These are phyloP conservation scores for Dynastes tityus DNA, from an alignment of 2,888 invertebrate species.

Conservation along the genomic window DNA sequence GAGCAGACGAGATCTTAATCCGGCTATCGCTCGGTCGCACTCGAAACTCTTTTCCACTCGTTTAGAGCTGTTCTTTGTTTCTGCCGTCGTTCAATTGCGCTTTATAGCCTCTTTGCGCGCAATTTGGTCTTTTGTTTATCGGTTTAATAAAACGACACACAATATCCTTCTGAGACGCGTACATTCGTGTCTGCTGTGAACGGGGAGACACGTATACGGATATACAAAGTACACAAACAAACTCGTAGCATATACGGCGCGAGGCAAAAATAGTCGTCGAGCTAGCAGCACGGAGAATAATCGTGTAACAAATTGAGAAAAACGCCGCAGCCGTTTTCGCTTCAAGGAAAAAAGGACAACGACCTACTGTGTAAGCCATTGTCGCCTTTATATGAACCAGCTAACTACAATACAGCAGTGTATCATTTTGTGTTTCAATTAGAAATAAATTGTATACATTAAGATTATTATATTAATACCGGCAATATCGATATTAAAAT, in stretches of 20 bases:
- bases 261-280: not conserved
- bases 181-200: not conserved
- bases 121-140: constrained; percentile 35
- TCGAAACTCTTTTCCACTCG: not conserved
- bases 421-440: not conserved
- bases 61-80: constrained; percentile 15
- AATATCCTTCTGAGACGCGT: constrained; percentile 9
- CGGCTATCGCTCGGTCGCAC: not conserved
- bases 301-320: constrained; percentile 4
- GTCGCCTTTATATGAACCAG: not conserved
- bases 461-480: too few relatives aligned
- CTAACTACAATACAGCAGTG: not conserved
- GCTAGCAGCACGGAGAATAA: not conserved
- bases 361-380: not conserved
- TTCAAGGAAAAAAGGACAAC: constrained; percentile 4
- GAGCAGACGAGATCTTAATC: not conserved
- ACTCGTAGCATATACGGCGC: not conserved
- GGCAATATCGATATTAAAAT: too few relatives aligned
- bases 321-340: not conserved
- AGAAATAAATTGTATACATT: too few relatives aligned
- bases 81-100: constrained; percentile 20
- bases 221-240: constrained; percentile 4
- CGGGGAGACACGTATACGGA: not conserved
- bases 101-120: constrained; percentile 21
- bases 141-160: constrained; percentile 37